Conservation (phyloP, 2,888 invertebrate genomes). For the Lithophane ornitopus region DNA sequence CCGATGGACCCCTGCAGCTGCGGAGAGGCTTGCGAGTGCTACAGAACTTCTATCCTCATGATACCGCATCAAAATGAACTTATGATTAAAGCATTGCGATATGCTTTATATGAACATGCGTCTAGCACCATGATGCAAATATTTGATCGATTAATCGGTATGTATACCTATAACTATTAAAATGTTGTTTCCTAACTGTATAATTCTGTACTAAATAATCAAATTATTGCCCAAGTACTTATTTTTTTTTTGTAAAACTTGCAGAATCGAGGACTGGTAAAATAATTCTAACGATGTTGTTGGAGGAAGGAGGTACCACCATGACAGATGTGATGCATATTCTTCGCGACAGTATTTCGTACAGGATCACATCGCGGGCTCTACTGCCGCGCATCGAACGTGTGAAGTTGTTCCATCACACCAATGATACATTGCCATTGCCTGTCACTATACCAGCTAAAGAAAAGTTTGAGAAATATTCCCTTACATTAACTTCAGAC, state of each 20-base stretch:
- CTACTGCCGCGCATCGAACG: slow-evolving; percentile 76
- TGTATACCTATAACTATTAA: slow-evolving; percentile 16
- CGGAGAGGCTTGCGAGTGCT: slow-evolving; percentile 85
- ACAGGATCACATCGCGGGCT: slow-evolving; percentile 76
- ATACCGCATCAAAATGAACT: slow-evolving; percentile 86
- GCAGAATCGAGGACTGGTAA: slow-evolving; percentile 83
- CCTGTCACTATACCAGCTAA: slow-evolving; percentile 78
- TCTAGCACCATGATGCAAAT: slow-evolving; percentile 83
- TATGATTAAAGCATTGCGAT: slow-evolving; percentile 83
- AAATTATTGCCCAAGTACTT: not conserved
- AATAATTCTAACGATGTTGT: slow-evolving; percentile 81
- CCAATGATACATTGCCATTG: slow-evolving; percentile 74
- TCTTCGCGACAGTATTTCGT: slow-evolving; percentile 76
- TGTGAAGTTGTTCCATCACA: slow-evolving; percentile 79
- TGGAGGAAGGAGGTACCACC: slow-evolving; percentile 83
- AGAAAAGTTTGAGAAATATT: slow-evolving; percentile 80
- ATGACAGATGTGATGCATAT: slow-evolving; percentile 83
- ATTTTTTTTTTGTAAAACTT: slow-evolving; percentile 54
- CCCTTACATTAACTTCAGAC: slow-evolving; percentile 83
- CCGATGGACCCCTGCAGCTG: slow-evolving; percentile 85
- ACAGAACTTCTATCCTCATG: slow-evolving; percentile 80
- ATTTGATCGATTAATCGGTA: slow-evolving; percentile 84
- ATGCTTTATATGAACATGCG: slow-evolving; percentile 82
- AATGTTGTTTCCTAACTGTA: not conserved
- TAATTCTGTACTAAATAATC: not conserved